A percentile compares a stretch with the other conserved stretches of the same genome.
Conservation (phyloP, 1,140 invertebrate genomes). For the Vanessa tameamea region DNA sequence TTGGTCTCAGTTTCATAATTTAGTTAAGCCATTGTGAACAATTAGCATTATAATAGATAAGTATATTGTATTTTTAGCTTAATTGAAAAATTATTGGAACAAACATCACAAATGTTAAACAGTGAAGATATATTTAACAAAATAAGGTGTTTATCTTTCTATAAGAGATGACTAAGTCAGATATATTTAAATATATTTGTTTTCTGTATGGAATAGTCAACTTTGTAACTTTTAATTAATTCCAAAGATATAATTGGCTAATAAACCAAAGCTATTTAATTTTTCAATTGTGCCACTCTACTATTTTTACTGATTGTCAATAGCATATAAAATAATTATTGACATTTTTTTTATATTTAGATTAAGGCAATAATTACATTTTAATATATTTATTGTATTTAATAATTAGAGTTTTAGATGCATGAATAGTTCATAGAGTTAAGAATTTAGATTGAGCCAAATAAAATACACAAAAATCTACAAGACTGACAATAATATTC, state of each 20-base stretch:
- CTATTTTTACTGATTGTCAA: constrained; percentile 54
- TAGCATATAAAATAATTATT: constrained; percentile 55
- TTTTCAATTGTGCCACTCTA: constrained; percentile 70
- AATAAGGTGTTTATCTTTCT: constrained; percentile 24
- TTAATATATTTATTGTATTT: constrained; percentile 79
- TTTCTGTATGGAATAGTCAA: constrained; percentile 5
- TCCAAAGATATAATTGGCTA: constrained; percentile 74
- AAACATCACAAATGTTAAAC: constrained; percentile 60
- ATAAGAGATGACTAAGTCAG: constrained; percentile 44
- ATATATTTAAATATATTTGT: constrained; percentile 32
- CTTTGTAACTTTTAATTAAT: constrained; percentile 40
- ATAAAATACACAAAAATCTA: constrained; percentile 79
- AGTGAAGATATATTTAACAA: constrained; percentile 43
- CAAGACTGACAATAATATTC: constrained; percentile 82
- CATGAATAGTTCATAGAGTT: constrained; percentile 75
- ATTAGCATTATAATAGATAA: constrained; percentile 52
- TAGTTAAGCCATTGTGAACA: constrained; percentile 58
- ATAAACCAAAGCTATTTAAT: constrained; percentile 69
- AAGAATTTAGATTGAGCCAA: constrained; percentile 73
- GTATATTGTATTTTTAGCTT: constrained; percentile 34
- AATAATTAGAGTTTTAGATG: constrained; percentile 69
- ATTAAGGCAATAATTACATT: constrained; percentile 70
- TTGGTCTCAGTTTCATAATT: constrained; percentile 57
- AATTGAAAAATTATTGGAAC: constrained; percentile 44
- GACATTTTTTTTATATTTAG: constrained; percentile 64